These are phyloP conservation scores for Meiosimyza platycephala DNA, from an alignment of 2,888 invertebrate species.

Conservation along the genomic window DNA sequence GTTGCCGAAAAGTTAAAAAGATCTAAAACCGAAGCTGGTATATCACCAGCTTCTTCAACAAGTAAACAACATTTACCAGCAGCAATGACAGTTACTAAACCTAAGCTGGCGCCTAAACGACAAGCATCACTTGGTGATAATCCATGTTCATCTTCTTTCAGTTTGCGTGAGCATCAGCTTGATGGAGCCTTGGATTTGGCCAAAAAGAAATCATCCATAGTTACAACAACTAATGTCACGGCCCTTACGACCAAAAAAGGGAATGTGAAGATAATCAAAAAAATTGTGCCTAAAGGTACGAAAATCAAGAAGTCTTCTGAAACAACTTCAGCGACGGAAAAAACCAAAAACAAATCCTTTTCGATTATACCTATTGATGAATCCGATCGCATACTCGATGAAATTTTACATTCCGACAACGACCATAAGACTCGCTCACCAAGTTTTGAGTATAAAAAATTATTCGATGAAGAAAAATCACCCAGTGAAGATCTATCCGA, in stretches of 20 bases:
- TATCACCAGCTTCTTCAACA: slow-evolving; percentile 6
- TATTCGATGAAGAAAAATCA: slow-evolving; percentile 65
- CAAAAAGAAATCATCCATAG: slow-evolving; percentile 52
- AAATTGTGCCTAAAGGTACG: slow-evolving; percentile 61
- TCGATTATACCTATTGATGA: slow-evolving; percentile 51
- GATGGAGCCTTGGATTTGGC: slow-evolving; percentile 64
- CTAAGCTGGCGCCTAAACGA: slow-evolving; percentile 44
- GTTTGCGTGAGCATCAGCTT: slow-evolving; percentile 63
- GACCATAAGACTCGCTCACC: slow-evolving; percentile 59
- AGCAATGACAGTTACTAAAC: not conserved
- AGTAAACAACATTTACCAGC: not conserved
- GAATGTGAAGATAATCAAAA: slow-evolving; percentile 60
- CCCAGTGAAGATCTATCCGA: slow-evolving; percentile 65
- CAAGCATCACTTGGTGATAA: slow-evolving; percentile 45
- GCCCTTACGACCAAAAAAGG: slow-evolving; percentile 53
- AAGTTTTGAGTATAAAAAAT: slow-evolving; percentile 62
- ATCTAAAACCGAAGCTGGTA: slow-evolving; percentile 55
- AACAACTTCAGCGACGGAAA: slow-evolving; percentile 30
- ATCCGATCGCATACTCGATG: slow-evolving; percentile 61
- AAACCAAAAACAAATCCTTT: slow-evolving; percentile 25
- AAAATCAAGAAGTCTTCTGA: slow-evolving; percentile 53
- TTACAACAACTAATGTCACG: slow-evolving; percentile 42
- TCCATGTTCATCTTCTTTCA: slow-evolving; percentile 51
- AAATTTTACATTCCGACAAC: slow-evolving; percentile 55
- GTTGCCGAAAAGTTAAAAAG: slow-evolving; percentile 60